Base-by-base conservation (phyloP, 2,113 vertebrate species). In the Hymenochirus boettgeri region DNA sequence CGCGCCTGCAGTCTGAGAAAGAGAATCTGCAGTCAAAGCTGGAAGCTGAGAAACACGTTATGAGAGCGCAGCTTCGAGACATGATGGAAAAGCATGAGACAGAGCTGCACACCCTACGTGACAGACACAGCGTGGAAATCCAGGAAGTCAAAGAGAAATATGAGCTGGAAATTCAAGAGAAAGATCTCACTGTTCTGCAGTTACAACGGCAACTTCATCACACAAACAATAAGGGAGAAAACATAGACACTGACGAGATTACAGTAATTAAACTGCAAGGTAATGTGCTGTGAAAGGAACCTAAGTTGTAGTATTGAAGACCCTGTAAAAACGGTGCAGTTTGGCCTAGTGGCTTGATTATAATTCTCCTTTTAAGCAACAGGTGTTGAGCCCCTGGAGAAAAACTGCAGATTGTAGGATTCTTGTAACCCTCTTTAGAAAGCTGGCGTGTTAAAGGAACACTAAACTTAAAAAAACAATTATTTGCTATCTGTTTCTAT, bases 11-110 rank as follows among this genome's bases (percentile, higher is more conserved):
- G 15, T 86, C 87, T 1, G 93, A 95, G 67, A 89, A 89, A 37
- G 90, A 92, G 70, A 92, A 89, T 73, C 77, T 93, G 24, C 87
- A 90, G 53, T 91, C 89, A 29, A 93, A 92, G 73, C 79, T 93
- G 79, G 90, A 93, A 73, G 93, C 93, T 0, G 93, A 96, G 80
- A 93, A 90, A 70, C 91, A 96, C 2, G 90, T 96, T 71, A 91
- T 95, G 90, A 88, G 89, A 71, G 91, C 92, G 1, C 93, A 95
- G 46, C 80, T 96, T 5, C 86, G 76, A 17, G 91, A 95, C 76
- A 86, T 94, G 78, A 88, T 93, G 84, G 86, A 93, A 72, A 94
- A 92, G 76, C 91, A 94, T 21, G 83, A 89, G 71, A 75, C 74
- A 3, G 91, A 93, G 82, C 74, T 88, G 71, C 77, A 69, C 47